These are phyloP conservation scores for Hystrix brachyura DNA, from an alignment of 2,113 vertebrate genomes.

Conservation along the genomic window DNA sequence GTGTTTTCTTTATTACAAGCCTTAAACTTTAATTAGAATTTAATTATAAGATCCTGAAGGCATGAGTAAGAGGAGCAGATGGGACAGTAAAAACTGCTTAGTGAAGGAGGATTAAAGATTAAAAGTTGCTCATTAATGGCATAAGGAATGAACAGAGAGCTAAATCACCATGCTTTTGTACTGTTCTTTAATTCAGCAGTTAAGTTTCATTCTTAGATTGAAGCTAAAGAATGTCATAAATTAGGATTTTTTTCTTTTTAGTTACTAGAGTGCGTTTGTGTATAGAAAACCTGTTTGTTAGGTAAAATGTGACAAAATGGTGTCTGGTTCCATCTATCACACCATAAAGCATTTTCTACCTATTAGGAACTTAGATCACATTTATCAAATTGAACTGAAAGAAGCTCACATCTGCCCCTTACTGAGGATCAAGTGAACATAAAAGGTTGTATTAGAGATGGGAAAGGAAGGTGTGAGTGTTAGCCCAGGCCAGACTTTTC, in stretches of 20 bases:
- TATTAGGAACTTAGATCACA: background rate
- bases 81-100: constrained; percentile 75
- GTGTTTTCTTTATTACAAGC: constrained; percentile 85
- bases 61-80: constrained; percentile 83
- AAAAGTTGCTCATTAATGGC: constrained; percentile 65
- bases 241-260: constrained; percentile 10
- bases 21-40: constrained; percentile 85
- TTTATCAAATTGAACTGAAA: constrained; percentile 15
- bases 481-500: background rate
- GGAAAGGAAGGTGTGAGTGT: background rate
- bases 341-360: background rate
- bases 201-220: constrained; percentile 43
- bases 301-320: background rate
- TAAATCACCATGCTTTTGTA: constrained; percentile 46
- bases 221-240: constrained; percentile 41
- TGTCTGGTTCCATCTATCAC: background rate
- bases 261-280: background rate
- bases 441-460: background rate
- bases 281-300: background rate
- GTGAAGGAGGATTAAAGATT: constrained; percentile 73
- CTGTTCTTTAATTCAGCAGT: constrained; percentile 51
- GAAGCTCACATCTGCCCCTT: background rate
- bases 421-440: background rate
- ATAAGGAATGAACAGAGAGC: constrained; percentile 55
- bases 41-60: constrained; percentile 83